Evolutionary conservation across 1,140 invertebrate genomes (phyloP), one percentile per base, ranked within the genome.

Genomic region (Drosophila equinoxialis): DNA sequence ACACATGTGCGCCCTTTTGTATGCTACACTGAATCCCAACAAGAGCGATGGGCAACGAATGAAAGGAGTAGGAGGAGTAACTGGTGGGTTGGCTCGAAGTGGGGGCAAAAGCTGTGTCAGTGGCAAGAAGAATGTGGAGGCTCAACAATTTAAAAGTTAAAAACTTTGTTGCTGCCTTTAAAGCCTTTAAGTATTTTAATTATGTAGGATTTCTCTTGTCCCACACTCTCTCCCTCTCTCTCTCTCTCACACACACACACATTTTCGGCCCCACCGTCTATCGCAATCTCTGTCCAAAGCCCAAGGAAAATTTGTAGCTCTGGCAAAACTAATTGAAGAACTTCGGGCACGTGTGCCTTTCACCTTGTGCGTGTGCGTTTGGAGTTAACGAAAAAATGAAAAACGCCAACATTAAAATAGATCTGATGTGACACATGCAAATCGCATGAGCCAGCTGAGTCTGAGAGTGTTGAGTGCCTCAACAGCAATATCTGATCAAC

Each of bases 101-200:
- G 55, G 14, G 26, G 10, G 48, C 5, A n/a, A 20, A 8, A 2
- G 11, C 37, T 13, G 42, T 6, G 11, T 7, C 37, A 14, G 65
- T 45, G 42, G n/a, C 45, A 23, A 30, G 6, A 30, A 30, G 30
- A 30, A 30, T 17, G 45, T 10, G 69, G 69, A 64, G 64, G 66
- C 66, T 79, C 68, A 79, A 84, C 73, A 81, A 89, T 89, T 84
- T 77, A 80, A 81, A 89, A 84, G 77, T 87, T 79, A 66, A 80
- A 83, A 89, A 87, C 73, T 87, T 87, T 86, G 54, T 58, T 72
- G 77, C 71, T 74, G 73, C 68, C 77, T 78, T 87, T 87, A 87
- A 87, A 87, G 84, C 84, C 84, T 87, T 87, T 87, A 87, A 87
- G 84, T 87, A 89, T 89, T 87, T 87, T 87, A 87, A 87, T 87